Conservation (phyloP, 2,797 vertebrate species). For the Gila robusta region DNA sequence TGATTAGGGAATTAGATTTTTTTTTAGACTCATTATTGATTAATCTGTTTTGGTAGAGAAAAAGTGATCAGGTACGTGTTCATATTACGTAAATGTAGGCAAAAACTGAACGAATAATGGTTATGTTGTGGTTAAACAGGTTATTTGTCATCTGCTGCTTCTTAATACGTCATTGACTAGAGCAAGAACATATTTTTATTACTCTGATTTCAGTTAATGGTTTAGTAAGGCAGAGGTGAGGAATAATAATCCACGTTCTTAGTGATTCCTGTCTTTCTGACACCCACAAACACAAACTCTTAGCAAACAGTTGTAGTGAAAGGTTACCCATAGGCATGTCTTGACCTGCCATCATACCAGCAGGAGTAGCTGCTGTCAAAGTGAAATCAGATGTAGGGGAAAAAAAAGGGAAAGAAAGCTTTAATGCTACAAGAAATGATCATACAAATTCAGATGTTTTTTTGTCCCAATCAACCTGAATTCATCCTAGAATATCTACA, state of each 20-base stretch:
- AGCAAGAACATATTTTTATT: neutral
- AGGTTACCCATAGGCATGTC: constrained; percentile 20
- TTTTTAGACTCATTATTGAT: neutral
- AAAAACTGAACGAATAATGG: neutral
- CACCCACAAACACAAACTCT: neutral
- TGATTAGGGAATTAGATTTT: neutral
- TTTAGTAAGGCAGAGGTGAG: neutral
- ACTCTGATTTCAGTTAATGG: constrained; percentile 1
- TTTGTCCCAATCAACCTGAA: too few relatives aligned
- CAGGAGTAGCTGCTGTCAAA: neutral
- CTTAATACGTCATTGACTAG: neutral
- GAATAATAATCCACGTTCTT: neutral
- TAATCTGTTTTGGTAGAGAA: neutral
- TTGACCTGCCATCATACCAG: constrained; percentile 36
- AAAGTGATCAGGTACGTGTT: neutral
- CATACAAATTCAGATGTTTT: neutral
- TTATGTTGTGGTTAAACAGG: constrained; percentile 4
- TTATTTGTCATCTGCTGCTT: constrained; percentile 20
- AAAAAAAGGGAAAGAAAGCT: neutral
- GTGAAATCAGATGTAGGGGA: neutral
- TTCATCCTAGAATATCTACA: neutral
- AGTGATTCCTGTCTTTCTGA: neutral
- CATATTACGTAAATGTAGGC: neutral
- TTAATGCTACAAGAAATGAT: neutral
- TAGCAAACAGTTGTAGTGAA: neutral